Base-by-base conservation (phyloP, 2,797 vertebrate genomes). In the Nasua narica region DNA sequence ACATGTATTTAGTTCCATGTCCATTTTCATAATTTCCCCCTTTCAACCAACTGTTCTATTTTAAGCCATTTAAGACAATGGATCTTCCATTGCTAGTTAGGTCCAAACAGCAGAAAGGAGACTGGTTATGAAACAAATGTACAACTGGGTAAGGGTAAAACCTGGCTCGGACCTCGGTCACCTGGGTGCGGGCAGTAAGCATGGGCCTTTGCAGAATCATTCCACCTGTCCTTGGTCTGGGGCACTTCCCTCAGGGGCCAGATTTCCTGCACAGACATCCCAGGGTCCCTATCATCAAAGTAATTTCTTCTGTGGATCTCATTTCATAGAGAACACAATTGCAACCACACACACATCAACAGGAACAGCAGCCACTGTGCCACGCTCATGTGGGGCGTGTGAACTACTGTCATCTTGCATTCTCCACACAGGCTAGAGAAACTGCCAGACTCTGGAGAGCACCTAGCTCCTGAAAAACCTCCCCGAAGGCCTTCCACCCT, bases 361-460 rank as follows among this genome's bases (percentile, higher is more conserved):
- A 15, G 50, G 37, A 69, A 43, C 21, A 58, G 12, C 0, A 0
- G 56, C 23, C 23, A 4, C 25, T 23, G 70, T 48, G 15, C 21
- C 3, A 10, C 1, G 29, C 18, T 15, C 2, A 0, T 16, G 50
- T 21, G 21, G 50, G 40, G 6, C 1, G 7, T 1, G 1, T 32
- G 46, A 50, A 15, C 72, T 27, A 6, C 48, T 14, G 14, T 21
- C 32, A 16, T 43, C 32, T 14, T 9, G 11, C 19, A 82, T 35
- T 25, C 43, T 92, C 16, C 29, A 58, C 2, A 23, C 27, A 40
- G 81, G 14, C 25, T 16, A 4, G 54, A 86, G 91, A 70, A 81
- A 50, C 21, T 32, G 3, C 48, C 56, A 43, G 54, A 35, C 46
- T 16, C 32, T 21, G 12, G 52, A 72, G 43, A 52, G 16, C 65